Evolutionary conservation across 2,113 vertebrate species (phyloP).

Genomic region (Tringa solitaria): DNA sequence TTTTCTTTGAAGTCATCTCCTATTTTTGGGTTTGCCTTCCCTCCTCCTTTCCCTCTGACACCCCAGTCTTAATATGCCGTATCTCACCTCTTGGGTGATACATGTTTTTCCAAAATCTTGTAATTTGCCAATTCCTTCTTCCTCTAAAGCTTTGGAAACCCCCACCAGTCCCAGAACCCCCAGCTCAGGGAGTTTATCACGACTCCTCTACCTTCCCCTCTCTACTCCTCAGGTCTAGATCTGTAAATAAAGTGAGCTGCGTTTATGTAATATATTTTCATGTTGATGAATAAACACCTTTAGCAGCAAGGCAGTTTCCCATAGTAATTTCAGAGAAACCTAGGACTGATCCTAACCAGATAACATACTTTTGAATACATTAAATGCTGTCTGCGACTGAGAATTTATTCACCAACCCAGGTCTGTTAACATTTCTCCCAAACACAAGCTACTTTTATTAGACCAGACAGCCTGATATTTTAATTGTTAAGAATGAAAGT

Average conservation of each 20-base stretch:
- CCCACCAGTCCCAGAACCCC: neutral
- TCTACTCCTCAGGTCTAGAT: neutral
- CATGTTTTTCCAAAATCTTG: neutral
- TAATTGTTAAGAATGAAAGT: neutral
- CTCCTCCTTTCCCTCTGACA: neutral
- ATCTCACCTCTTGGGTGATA: neutral
- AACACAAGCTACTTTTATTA: constrained; percentile 20
- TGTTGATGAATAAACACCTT: neutral
- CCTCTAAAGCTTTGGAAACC: neutral
- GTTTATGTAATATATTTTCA: neutral
- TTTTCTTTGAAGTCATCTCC: neutral
- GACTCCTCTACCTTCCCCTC: neutral
- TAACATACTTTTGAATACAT: neutral
- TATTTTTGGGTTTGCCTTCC: neutral
- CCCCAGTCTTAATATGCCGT: neutral
- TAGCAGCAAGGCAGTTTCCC: neutral
- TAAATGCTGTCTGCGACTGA: neutral
- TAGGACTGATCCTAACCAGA: neutral
- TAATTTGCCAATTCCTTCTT: neutral
- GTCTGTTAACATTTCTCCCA: neutral
- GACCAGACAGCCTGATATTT: constrained; percentile 13
- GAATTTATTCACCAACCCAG: neutral
- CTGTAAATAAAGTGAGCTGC: neutral
- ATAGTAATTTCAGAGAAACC: neutral
- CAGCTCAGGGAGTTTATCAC: neutral